Conservation (phyloP, 2,113 vertebrate species). For the Oryzias melastigma region DNA sequence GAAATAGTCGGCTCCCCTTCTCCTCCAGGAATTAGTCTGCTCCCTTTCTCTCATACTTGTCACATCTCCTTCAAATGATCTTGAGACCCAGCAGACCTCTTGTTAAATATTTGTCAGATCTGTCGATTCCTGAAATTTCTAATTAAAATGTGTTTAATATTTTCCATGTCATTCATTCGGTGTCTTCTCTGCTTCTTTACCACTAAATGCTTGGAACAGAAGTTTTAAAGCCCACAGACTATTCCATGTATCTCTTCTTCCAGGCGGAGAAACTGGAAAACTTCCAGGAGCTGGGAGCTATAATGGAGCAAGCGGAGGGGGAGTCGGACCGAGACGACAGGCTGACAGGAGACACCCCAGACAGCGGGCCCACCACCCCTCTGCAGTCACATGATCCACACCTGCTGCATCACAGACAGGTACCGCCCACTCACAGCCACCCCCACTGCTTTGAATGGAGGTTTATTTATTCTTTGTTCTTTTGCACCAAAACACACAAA, state of each 20-base stretch:
- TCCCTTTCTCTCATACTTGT: not conserved
- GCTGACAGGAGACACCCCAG: slow-evolving; percentile 61
- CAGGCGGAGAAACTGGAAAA: slow-evolving; percentile 84
- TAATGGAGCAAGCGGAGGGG: slow-evolving; percentile 69
- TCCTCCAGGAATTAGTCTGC: too few relatives aligned
- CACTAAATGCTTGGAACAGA: too few relatives aligned
- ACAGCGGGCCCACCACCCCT: slow-evolving; percentile 56
- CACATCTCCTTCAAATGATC: slow-evolving; percentile 10
- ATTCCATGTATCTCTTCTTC: slow-evolving; percentile 39
- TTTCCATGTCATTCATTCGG: too few relatives aligned
- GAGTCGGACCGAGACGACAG: slow-evolving; percentile 68
- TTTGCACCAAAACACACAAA: not conserved
- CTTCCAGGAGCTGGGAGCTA: slow-evolving; percentile 76
- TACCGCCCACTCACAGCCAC: slow-evolving; percentile 40
- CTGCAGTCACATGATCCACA: slow-evolving; percentile 80
- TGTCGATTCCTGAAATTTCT: too few relatives aligned
- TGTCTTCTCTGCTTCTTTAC: too few relatives aligned
- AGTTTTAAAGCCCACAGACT: too few relatives aligned
- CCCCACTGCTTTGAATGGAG: too few relatives aligned
- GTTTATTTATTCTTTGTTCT: too few relatives aligned
- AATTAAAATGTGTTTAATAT: too few relatives aligned
- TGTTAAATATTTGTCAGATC: slow-evolving; percentile 6
- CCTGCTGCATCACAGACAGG: slow-evolving; percentile 88
- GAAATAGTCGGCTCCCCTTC: too few relatives aligned
- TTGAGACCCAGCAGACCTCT: slow-evolving; percentile 7